Base-by-base conservation (phyloP, 2,888 invertebrate genomes). In the Quadroppia sp. region DNA sequence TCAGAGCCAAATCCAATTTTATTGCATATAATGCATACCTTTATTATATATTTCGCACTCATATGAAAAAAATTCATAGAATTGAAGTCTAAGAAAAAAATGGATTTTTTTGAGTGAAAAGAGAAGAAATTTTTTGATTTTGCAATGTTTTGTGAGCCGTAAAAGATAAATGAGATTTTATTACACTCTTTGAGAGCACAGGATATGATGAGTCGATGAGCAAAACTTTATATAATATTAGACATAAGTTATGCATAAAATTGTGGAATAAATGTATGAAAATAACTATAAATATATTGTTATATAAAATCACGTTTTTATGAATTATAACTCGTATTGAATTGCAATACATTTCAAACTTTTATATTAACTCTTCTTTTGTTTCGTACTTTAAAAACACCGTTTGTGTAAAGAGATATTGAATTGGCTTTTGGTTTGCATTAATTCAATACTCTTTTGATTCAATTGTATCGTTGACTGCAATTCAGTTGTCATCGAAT, bases 161-260 rank as follows among this genome's bases (percentile, higher is more conserved):
- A 32, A 59, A 59, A 59, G 59, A 59, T 59, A 59, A 59, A 59
- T 59, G 59, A 59, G 59, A 59, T 59, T 53, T 15, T 3, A 4
- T 25, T 28, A n/a, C n/a, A 56, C 56, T 23, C 2, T 59, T 15
- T 11, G 59, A 25, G 25, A 2, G 59, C 59, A 59, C 11, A 30
- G 30, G 59, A 25, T 28, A 25, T 30, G 53, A 53, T 20, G 53
- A 53, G 53, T 25, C 9, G 3, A 23, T 3, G 17, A 30, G 6
- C 9, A 30, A 30, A 6, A 11, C 20, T 59, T 15, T 32, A 32
- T 25, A 30, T 28, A 30, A 56, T 56, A 56, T 48, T 48, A 53
- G 45, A 45, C 45, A 45, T 45, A 36, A 36, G 36, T 36, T 36
- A 45, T 45, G 45, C 45, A 45, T 45, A 45, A 45, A 17, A 11